Evolutionary conservation across 1,140 invertebrate genomes (phyloP), one percentile per base, ranked within the genome.

Genomic region (Mactra quadrangularis): DNA sequence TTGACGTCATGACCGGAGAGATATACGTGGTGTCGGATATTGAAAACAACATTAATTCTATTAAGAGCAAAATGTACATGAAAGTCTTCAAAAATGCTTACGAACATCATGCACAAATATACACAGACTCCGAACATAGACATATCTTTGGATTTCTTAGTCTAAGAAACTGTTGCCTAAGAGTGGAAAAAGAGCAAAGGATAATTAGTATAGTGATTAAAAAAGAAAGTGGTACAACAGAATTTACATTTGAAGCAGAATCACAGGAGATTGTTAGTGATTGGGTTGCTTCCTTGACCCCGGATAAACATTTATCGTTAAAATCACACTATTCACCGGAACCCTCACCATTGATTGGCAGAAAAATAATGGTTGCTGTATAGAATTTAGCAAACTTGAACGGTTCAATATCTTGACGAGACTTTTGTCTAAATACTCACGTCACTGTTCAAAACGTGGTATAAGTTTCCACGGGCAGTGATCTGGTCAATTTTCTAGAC

Each of bases 71-170:
- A 17, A 52, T 68, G 64, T 31, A 50, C 45, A 68, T 68, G 64
- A 68, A 68, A 50, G 64, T 68, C n/a, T 68, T 68, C 45, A 45
- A 19, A n/a, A 68, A 68, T 41, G 6, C 45, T 0, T 68, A 68
- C 27, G 64, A 68, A 27, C 64, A 68, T 13, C 64, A 68, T 25
- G 64, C 64, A n/a, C 45, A 52, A n/a, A 50, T 68, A 4, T 68
- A 50, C 25, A 52, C 64, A 13, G 64, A 68, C 41, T 11, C 41
- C 0, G n/a, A 50, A 1, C 29, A 68, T 27, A 50, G 15, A 17
- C 47, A 11, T n/a, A 68, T 31, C 1, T 29, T 27, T n/a, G 45
- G 38, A 1, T 45, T 47, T 47, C 27, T 66, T 7, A 66, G 62
- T 66, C 41, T 66, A 38, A 41, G 62, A 47, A 66, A 66, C 6